These are phyloP conservation scores for Drosophila orena DNA, from an alignment of 1,140 invertebrate genomes.

Conservation along the genomic window DNA sequence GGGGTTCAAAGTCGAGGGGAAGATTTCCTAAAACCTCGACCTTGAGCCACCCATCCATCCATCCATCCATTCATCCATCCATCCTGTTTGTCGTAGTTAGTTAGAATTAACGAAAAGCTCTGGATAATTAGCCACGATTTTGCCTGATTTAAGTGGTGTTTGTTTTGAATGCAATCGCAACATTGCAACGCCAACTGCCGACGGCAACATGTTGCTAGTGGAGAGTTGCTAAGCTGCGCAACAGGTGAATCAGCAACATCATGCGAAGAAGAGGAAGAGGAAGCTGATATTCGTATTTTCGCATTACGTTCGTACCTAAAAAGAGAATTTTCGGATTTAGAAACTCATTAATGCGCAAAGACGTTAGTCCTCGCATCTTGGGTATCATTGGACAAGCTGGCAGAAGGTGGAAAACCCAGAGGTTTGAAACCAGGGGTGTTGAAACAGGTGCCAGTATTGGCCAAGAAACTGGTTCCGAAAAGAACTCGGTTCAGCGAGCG, in stretches of 20 bases:
- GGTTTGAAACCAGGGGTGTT: constrained; percentile 1
- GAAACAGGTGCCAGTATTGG: constrained; percentile 31
- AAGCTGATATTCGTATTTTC: background rate
- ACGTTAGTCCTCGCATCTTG: constrained; percentile 12
- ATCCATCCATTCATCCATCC: background rate
- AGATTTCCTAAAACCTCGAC: constrained; percentile 1
- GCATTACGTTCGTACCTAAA: too few relatives aligned
- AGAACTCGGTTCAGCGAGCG: background rate
- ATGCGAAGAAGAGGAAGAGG: constrained; percentile 5
- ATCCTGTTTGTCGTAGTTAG: background rate
- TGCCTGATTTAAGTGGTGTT: constrained; percentile 13
- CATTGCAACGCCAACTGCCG: background rate
- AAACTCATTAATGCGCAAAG: constrained; percentile 60
- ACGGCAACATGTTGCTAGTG: constrained; percentile 41
- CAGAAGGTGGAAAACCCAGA: background rate
- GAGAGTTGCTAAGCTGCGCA: constrained; percentile 33
- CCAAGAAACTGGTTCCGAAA: constrained; percentile 29
- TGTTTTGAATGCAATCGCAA: constrained; percentile 22
- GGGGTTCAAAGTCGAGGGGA: constrained; percentile 6
- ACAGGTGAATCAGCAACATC: constrained; percentile 59
- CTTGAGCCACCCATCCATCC: constrained; percentile 3
- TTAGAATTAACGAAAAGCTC: background rate
- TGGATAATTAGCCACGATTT: constrained; percentile 22
- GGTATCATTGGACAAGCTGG: constrained; percentile 27
- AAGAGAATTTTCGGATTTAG: constrained; percentile 22